These are phyloP conservation scores for Hydrocynus forskahlii DNA, from an alignment of 2,797 vertebrate species.

Conservation along the genomic window DNA sequence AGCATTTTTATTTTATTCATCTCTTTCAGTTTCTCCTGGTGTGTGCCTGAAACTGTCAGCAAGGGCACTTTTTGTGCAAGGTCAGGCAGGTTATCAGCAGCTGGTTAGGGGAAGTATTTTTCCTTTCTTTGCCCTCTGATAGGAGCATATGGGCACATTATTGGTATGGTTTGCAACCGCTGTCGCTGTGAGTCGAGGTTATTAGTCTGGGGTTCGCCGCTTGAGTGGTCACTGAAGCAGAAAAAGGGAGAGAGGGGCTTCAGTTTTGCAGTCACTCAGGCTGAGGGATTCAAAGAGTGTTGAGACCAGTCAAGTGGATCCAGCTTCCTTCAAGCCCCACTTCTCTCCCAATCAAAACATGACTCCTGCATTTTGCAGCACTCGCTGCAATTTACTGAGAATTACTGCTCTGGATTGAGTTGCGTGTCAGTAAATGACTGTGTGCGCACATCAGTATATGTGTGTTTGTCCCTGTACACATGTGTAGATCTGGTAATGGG, in stretches of 20 bases:
- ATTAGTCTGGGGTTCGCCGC: constrained; percentile 34
- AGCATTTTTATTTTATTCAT: not conserved
- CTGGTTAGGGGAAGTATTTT: not conserved
- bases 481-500: not conserved
- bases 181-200: constrained; percentile 35
- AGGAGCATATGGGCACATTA: constrained; percentile 32
- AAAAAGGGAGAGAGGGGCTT: not conserved
- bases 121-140: constrained; percentile 23
- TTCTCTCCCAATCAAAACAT: constrained; percentile 39
- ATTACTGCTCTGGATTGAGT: constrained; percentile 35
- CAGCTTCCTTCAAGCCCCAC: constrained; percentile 41
- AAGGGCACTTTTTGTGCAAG: not conserved
- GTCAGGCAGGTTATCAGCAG: constrained; percentile 12
- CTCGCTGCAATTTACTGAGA: constrained; percentile 24
- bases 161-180: constrained; percentile 28
- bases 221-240: constrained; percentile 2
- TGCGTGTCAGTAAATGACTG: not conserved
- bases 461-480: too few species aligned
- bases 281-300: constrained; percentile 4
- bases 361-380: not conserved
- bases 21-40: not conserved
- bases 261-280: constrained; percentile 1
- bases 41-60: not conserved
- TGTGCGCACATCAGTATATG: too few species aligned
- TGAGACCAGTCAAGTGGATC: constrained; percentile 40